Evolutionary conservation across 2,888 invertebrate genomes (phyloP), one percentile per base, ranked within the genome.

Genomic region (Pachliopta kotzebuea): DNA sequence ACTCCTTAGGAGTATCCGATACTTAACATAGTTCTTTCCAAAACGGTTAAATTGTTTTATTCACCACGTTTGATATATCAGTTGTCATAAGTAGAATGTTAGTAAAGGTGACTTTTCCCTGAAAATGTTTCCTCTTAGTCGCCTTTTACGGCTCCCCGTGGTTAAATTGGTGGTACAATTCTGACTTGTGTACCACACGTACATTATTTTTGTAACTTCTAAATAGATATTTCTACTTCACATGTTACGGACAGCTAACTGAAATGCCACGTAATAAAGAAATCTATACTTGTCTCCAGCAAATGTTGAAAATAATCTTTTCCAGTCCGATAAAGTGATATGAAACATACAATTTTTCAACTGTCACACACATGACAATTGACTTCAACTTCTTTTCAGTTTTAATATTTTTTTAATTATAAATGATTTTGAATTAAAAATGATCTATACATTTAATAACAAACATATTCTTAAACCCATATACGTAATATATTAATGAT

Each of bases 211-310:
- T 4, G 26, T 37, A 45, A n/a, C n/a, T n/a, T n/a, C 45, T 45
- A 18, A 45, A 45, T n/a, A n/a, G 45, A 1, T 0, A 45, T n/a
- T 45, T 17, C 1, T 45, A 11, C n/a, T 18, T 45, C 45, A 45
- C 45, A 45, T 45, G 18, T n/a, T 45, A n/a, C 45, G 45, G n/a
- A 45, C 45, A n/a, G 45, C 45, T 45, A 45, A n/a, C 45, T 18
- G 45, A 21, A 50, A 49, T 24, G 11, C 50, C 58, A 50, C 58
- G 58, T 59, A 59, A 59, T 50, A 59, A 59, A 59, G 50, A 59
- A 50, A 59, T 59, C 50, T 50, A n/a, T 59, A 59, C 58, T 50
- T 59, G 29, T 59, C 49, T 20, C 18, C 24, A 29, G 58, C 31
- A 50, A 59, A 49, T 50, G 56, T 42, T 57, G 17, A 45, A 59